Base-by-base conservation (phyloP, 2,113 vertebrate species). In the Peromyscus maniculatus region DNA sequence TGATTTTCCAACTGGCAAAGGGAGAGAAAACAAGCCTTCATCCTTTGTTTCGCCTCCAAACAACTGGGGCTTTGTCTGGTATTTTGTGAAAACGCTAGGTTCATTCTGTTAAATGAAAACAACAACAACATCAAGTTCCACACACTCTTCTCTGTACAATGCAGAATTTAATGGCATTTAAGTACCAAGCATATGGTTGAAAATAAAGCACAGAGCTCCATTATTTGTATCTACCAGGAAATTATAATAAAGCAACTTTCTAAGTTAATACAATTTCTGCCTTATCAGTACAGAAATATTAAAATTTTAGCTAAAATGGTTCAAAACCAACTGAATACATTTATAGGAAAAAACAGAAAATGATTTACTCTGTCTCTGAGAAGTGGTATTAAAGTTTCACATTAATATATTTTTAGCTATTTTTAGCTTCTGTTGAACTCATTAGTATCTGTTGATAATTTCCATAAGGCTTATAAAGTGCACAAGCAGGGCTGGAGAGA, bases 1-100 rank as follows among this genome's bases (percentile, higher is more conserved):
- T 69, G 90, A 59, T 97, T 99, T 99, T 96, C 98, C 98, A 94
- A 87, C 3, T 87, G 96, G 87, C 80, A 97, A 96, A 82, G 98
- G 98, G 98, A 98, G 98, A 97, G 96, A 93, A 96, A 98, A 92
- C 1, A 93, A 95, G 24, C 36, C 69, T 97, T 98, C 99, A 96
- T 99, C 99, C 86, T 98, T 99, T 52, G 96, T 71, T 59, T 99
- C 99, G 74, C 98, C 98, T 96, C 98, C 99, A 98, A 99, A 99
- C 71, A 99, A 98, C 84, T 99, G 98, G 59, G 99, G 99, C 97
- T 99, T 99, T 93, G 98, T 98, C 91, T 99, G 99, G 98, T 99
- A 99, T 98, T 98, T 99, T 97, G 97, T 98, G 62, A 98, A 99
- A 98, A 99, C 97, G 96, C 98, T 99, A 97, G 98, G 98, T 93